These are phyloP conservation scores for Tridacna crocea DNA, from an alignment of 2,888 invertebrate species.

Conservation along the genomic window DNA sequence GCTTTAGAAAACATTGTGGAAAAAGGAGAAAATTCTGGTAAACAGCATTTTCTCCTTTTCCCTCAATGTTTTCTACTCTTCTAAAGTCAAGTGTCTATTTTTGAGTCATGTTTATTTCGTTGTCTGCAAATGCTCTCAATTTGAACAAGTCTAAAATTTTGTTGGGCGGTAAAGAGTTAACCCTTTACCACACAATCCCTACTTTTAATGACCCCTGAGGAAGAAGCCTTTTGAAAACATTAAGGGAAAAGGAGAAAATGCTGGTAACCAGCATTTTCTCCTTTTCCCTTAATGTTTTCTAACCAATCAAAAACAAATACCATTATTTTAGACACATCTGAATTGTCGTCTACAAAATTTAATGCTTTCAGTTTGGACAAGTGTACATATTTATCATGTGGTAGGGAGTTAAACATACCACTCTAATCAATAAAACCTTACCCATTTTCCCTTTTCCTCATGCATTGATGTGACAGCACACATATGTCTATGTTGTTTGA, in stretches of 20 bases:
- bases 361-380: neutral
- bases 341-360: neutral
- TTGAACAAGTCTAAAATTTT: too few relatives aligned
- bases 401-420: slow-evolving; percentile 2
- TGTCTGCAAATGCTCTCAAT: too few relatives aligned
- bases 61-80: neutral
- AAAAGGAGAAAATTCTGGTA: neutral
- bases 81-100: too few relatives aligned
- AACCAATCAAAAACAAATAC: too few relatives aligned
- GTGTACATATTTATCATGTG: neutral
- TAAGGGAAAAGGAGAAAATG: too few relatives aligned
- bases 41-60: neutral
- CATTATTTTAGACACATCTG: too few relatives aligned
- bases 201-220: too few relatives aligned
- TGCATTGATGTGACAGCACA: slow-evolving; percentile 34
- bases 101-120: too few relatives aligned
- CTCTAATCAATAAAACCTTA: slow-evolving; percentile 11
- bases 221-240: too few relatives aligned
- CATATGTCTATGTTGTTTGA: slow-evolving; percentile 30
- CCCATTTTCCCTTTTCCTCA: slow-evolving; percentile 52
- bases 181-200: too few relatives aligned
- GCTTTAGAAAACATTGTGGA: neutral
- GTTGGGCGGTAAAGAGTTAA: too few relatives aligned
- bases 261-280: neutral
- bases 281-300: neutral